Evolutionary conservation across 92 coral and sea anemone species (phyloP).

Genomic region (Hydrozoanthus gracilis): DNA sequence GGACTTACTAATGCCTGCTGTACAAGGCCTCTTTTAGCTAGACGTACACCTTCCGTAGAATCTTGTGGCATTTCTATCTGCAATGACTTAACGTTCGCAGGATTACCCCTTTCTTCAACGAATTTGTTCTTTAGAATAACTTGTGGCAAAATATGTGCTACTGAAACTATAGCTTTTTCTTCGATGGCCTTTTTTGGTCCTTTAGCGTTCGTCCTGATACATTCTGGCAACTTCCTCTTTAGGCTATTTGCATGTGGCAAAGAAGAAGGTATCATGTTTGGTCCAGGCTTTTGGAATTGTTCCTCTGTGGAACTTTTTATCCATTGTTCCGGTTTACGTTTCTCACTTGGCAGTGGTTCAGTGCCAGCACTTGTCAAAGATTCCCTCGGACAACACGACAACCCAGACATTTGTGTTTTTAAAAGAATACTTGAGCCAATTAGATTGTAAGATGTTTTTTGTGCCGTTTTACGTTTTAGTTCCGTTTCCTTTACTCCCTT

Average conservation of each 20-base stretch:
- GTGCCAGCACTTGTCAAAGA: not conserved
- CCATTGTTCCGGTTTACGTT: not conserved
- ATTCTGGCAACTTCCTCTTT: conserved; percentile 9
- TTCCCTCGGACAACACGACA: not conserved
- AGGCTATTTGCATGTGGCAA: not conserved
- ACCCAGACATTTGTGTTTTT: not conserved
- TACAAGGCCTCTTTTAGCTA: conserved; percentile 58
- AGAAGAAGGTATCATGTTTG: not conserved
- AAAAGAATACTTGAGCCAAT: not conserved
- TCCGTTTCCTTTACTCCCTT: not conserved
- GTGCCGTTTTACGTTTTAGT: not conserved
- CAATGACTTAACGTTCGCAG: not conserved
- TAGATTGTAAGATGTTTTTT: not conserved
- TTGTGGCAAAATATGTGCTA: conserved; percentile 24
- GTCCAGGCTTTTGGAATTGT: not conserved
- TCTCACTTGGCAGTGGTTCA: not conserved
- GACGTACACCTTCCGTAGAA: conserved; percentile 4
- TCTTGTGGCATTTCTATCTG: not conserved
- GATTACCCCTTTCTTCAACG: not conserved
- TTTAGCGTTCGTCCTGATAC: not conserved
- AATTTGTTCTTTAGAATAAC: conserved; percentile 13
- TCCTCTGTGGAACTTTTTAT: not conserved
- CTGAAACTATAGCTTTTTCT: not conserved
- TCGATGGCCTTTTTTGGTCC: conserved; percentile 7
- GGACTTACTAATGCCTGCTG: conserved; percentile 47